Conservation (phyloP, 2,888 invertebrate genomes). For the Ganaspis brasiliensis region DNA sequence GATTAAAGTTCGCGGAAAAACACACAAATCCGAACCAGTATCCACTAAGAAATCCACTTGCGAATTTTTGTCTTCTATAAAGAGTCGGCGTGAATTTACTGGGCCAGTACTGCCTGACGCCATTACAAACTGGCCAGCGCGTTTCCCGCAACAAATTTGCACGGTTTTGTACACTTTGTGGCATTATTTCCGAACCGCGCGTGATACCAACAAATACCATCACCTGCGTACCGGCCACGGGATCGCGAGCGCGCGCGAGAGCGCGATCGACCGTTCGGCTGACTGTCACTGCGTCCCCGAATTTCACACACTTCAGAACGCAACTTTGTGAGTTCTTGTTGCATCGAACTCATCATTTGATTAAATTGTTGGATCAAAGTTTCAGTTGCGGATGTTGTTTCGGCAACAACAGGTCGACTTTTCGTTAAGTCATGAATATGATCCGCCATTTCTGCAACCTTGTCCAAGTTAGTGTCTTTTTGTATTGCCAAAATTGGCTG, state of each 20-base stretch:
- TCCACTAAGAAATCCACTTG: too few species aligned
- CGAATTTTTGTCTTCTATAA: too few species aligned
- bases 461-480: background rate
- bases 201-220: slow-evolving; percentile 47
- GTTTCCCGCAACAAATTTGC: background rate
- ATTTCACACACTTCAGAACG: background rate
- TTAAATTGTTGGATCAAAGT: background rate
- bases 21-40: too few species aligned
- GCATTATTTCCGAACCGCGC: slow-evolving; percentile 48
- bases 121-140: background rate
- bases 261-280: background rate
- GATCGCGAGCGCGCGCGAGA: background rate
- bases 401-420: slow-evolving; percentile 54
- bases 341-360: background rate
- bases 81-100: too few species aligned
- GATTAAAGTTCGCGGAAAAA: too few species aligned
- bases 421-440: background rate
- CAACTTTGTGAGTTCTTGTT: background rate
- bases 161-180: background rate
- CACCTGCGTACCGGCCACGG: slow-evolving; percentile 16
- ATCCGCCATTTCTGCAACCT: background rate
- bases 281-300: background rate
- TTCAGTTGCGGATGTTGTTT: background rate
- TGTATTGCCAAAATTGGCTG: background rate
- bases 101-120: background rate